These are phyloP conservation scores for Spodoptera exigua DNA, from an alignment of 2,888 invertebrate genomes.

Conservation along the genomic window DNA sequence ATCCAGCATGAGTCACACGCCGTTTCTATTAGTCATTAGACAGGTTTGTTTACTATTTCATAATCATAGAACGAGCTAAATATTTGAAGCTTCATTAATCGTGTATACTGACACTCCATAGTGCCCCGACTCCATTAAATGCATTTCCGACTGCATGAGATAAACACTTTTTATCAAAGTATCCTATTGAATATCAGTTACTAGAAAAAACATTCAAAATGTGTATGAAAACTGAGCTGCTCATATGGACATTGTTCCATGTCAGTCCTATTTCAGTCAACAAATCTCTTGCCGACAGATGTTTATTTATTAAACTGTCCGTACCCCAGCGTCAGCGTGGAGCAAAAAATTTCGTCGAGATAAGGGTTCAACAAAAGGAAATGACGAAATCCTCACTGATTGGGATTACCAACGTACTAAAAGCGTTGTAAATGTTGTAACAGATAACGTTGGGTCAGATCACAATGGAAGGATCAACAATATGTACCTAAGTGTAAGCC, in stretches of 20 bases:
- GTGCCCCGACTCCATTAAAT: constrained; percentile 26
- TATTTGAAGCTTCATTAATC: constrained; percentile 56
- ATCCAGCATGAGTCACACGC: constrained; percentile 67
- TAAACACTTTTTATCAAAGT: constrained; percentile 20
- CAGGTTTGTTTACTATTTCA: constrained; percentile 75
- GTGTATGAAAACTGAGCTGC: constrained; percentile 11
- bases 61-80: constrained; percentile 71
- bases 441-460: constrained; percentile 74
- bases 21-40: constrained; percentile 66
- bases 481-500: constrained; percentile 72
- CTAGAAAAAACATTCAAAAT: constrained; percentile 12
- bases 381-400: constrained; percentile 79
- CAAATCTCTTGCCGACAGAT: constrained; percentile 62
- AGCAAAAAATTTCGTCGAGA: constrained; percentile 66
- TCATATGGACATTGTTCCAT: constrained; percentile 9
- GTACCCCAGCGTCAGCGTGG: constrained; percentile 55
- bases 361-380: constrained; percentile 69
- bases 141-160: constrained; percentile 20
- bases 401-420: constrained; percentile 81
- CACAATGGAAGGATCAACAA: constrained; percentile 78
- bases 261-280: constrained; percentile 54
- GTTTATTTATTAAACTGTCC: constrained; percentile 65
- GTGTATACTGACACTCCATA: constrained; percentile 36
- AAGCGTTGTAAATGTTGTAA: constrained; percentile 68
- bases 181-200: constrained; percentile 12